Base-by-base conservation (phyloP, 1,140 invertebrate species). In the Semibalanus balanoides region DNA sequence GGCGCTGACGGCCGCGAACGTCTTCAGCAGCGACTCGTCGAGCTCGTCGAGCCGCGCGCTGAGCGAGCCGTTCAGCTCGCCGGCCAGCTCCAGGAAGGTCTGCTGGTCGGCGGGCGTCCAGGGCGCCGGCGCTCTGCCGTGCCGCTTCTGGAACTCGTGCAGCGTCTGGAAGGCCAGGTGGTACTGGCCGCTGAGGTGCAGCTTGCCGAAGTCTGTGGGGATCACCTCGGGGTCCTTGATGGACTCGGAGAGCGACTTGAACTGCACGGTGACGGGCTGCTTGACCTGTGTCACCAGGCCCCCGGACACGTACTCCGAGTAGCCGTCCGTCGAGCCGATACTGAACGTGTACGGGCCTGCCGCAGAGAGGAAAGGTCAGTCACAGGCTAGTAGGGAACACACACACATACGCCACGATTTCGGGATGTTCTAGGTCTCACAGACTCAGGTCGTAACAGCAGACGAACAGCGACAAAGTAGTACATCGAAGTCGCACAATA, bases 231-330 rank as follows among this genome's bases (percentile, higher is more conserved):
- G 97, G 71, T 88, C 86, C 76, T 89, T 88, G 3, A 95, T 78
- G 7, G 95, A 88, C 77, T 95, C 89, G 73, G 88, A 86, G 14
- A 97, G 83, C 0, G 93, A 84, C 85, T 92, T 91, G 84, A 99
- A 99, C 30, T 85, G 83, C 0, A 98, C 75, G 25, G 84, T 90
- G 84, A 93, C 95, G 5, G 96, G 94, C 91, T 97, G 94, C 85
- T 99, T 99, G 0, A 99, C 95, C 87, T 99, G 95, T 1, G 91
- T 92, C 0, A 93, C 96, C 75, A 96, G 90, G 30, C 97, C 97
- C 29, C 96, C 95, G 73, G 78, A 76, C 9, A 82, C 78, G 81
- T 90, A 89, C 71, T 85, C 82, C 19, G 82, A 81, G 77, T 85
- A 85, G 51, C 83, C 85, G 3, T 89, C 90, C n/a, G 95, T 98